phyloP scores from a whole-genome alignment of 2,888 invertebrate genomes.

The Teleogryllus oceanicus region DNA sequence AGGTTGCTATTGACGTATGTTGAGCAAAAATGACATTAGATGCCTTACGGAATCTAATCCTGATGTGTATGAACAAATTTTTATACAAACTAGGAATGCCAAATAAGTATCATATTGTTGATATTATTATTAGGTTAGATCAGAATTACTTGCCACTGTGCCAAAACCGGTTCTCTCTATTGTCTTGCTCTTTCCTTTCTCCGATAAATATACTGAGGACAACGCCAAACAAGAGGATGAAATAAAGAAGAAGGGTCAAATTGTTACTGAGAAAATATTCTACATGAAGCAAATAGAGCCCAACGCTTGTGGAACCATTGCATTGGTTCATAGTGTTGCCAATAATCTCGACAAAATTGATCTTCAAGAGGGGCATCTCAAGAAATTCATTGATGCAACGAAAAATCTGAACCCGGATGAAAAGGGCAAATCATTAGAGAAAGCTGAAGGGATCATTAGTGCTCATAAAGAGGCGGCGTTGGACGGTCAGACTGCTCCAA shows the following conservation, averaged over 20 bases:
- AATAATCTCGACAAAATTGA: slow-evolving; percentile 78
- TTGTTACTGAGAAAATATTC: slow-evolving; percentile 65
- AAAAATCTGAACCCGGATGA: slow-evolving; percentile 65
- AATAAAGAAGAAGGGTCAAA: slow-evolving; percentile 61
- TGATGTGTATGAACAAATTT: slow-evolving; percentile 52
- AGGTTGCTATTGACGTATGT: too few species aligned
- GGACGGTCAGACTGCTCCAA: slow-evolving; percentile 78
- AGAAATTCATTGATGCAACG: slow-evolving; percentile 72
- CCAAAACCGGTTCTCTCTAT: slow-evolving; percentile 83
- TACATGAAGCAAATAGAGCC: slow-evolving; percentile 87
- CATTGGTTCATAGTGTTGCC: slow-evolving; percentile 88
- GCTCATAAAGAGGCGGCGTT: slow-evolving; percentile 81
- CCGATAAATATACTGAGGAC: slow-evolving; percentile 69
- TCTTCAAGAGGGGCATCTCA: slow-evolving; percentile 68
- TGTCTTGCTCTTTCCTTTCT: slow-evolving; percentile 82
- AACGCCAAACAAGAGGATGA: slow-evolving; percentile 64
- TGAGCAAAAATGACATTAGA: neutral
- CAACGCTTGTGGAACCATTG: slow-evolving; percentile 96
- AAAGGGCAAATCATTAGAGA: slow-evolving; percentile 70
- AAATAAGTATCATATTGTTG: slow-evolving; percentile 74
- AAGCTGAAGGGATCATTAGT: slow-evolving; percentile 67
- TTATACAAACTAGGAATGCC: slow-evolving; percentile 77
- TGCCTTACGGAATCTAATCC: neutral
- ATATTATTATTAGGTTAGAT: slow-evolving; percentile 91
- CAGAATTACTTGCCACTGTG: slow-evolving; percentile 78